Conservation (phyloP, 2,888 invertebrate species). For the Pollenia griseotomentosa region DNA sequence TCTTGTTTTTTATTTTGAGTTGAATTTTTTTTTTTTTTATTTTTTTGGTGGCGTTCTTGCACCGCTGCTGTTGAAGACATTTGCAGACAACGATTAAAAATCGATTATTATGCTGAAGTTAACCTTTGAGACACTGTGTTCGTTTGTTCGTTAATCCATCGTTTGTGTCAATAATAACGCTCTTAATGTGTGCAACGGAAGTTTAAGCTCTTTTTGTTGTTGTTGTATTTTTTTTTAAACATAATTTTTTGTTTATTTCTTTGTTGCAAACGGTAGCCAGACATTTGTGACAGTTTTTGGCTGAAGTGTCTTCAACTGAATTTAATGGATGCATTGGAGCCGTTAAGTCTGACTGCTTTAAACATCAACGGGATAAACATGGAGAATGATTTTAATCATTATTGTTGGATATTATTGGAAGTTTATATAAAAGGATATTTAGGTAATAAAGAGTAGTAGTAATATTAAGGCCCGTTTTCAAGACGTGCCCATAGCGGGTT, state of each 20-base stretch:
- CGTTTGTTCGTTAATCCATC: constrained; percentile 69
- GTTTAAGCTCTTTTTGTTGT: constrained; percentile 48
- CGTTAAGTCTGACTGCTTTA: constrained; percentile 67
- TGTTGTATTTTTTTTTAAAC: neutral
- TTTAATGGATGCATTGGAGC: constrained; percentile 68
- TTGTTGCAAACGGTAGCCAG: constrained; percentile 66
- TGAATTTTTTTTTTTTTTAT: neutral
- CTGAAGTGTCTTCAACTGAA: constrained; percentile 50
- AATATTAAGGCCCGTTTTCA: no score
- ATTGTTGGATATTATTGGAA: neutral
- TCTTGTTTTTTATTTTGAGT: constrained; percentile 49
- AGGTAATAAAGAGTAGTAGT: no score
- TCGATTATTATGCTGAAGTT: constrained; percentile 74
- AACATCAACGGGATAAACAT: constrained; percentile 14
- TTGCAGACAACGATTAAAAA: constrained; percentile 75
- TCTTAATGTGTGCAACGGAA: constrained; percentile 70
- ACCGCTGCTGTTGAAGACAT: constrained; percentile 54
- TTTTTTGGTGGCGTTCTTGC: constrained; percentile 30
- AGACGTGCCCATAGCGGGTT: no score
- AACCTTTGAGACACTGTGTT: constrained; percentile 64
- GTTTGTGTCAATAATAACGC: constrained; percentile 71
- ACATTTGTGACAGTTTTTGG: constrained; percentile 69
- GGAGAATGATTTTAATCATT: constrained; percentile 24
- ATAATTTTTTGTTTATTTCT: constrained; percentile 7
- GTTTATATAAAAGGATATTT: no score